These are phyloP conservation scores for Magallana angulata DNA, from an alignment of 1,140 invertebrate genomes.

Conservation along the genomic window DNA sequence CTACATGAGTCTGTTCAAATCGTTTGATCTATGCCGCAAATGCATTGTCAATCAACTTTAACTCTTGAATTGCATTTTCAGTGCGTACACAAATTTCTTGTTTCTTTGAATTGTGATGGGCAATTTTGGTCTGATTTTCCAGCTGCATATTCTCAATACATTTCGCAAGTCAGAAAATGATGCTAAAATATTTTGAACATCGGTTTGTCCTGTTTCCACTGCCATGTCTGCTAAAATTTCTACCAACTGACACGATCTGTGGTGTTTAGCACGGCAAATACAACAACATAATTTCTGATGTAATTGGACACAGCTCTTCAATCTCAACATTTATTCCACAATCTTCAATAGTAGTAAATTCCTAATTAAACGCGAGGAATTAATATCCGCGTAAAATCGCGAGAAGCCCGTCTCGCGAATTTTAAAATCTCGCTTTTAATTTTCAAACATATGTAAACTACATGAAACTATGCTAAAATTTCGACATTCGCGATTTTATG, in stretches of 20 bases:
- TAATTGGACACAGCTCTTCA: background rate
- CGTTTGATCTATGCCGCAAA: background rate
- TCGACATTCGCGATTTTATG: no score
- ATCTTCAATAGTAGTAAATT: background rate
- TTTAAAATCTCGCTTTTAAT: no score
- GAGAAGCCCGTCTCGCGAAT: no score
- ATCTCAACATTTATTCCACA: background rate
- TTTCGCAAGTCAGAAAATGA: background rate
- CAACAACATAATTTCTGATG: background rate
- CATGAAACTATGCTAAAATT: no score
- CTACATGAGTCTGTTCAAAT: background rate
- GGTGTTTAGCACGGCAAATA: background rate
- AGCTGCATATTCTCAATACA: background rate
- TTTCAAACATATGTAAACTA: no score
- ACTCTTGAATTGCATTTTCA: background rate
- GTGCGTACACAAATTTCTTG: background rate
- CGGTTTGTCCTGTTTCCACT: background rate
- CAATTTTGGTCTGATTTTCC: background rate
- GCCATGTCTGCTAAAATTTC: background rate
- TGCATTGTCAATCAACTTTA: background rate
- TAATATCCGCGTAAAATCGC: no score
- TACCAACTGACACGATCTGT: background rate
- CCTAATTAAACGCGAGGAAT: no score
- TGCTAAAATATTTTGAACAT: background rate
- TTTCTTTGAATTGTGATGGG: background rate